Percentiles rank a stretch among this genome's conserved stretches.
Conservation (phyloP, 2,888 invertebrate genomes). For the Digitonthophagus gazella region DNA sequence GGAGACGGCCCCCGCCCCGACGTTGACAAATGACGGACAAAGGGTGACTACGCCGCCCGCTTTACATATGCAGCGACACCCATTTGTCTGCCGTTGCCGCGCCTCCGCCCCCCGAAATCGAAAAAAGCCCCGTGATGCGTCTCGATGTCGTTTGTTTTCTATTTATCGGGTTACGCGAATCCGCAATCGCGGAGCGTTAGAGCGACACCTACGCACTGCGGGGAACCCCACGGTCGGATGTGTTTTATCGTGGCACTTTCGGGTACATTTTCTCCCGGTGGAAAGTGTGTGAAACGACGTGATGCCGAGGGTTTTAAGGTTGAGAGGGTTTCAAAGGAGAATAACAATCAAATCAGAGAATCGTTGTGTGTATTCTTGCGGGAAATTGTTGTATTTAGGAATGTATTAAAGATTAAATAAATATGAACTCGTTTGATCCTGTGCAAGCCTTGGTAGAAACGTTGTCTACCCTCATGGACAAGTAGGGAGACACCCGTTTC, state of each 20-base stretch:
- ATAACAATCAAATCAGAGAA: not conserved
- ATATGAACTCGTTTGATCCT: no score
- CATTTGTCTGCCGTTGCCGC: constrained; percentile 50
- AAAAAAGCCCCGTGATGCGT: constrained; percentile 14
- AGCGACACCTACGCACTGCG: constrained; percentile 12
- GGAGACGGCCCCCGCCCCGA: constrained; percentile 48
- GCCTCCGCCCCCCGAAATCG: constrained; percentile 22
- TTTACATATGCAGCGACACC: constrained; percentile 55
- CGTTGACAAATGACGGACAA: constrained; percentile 54
- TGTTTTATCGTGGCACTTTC: constrained; percentile 14
- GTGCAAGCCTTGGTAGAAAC: no score
- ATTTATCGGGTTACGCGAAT: constrained; percentile 29
- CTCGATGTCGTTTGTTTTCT: constrained; percentile 33
- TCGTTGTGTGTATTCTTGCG: not conserved
- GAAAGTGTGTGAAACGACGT: constrained; percentile 15
- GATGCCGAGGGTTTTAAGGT: not conserved
- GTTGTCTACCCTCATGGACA: no score
- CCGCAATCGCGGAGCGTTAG: constrained; percentile 24
- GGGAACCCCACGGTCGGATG: not conserved
- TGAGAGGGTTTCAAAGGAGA: not conserved
- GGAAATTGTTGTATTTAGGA: not conserved
- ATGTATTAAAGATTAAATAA: no score
- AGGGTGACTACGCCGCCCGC: constrained; percentile 52
- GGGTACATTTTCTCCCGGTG: constrained; percentile 4
- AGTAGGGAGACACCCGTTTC: not conserved